Conservation (phyloP, 1,140 invertebrate genomes). For the Leptoteleia sp. region DNA sequence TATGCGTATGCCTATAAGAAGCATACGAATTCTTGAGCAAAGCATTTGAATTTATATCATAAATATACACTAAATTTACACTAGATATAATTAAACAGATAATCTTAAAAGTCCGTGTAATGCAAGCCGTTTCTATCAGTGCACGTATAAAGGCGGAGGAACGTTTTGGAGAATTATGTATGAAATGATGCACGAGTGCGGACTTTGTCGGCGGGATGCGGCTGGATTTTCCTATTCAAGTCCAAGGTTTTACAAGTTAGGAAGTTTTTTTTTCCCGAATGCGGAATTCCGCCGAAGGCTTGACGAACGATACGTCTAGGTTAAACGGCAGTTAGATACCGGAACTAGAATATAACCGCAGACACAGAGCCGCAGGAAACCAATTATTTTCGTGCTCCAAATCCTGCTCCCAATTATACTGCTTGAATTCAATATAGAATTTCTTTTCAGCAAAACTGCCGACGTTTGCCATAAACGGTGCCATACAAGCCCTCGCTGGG, state of each 20-base stretch:
- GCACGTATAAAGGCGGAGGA: no score
- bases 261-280: slow-evolving; percentile 25
- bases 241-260: slow-evolving; percentile 50
- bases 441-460: slow-evolving; percentile 61
- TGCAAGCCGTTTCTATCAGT: no score
- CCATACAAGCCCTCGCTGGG: slow-evolving; percentile 21
- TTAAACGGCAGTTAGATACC: slow-evolving; percentile 71
- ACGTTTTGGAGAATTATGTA: neutral
- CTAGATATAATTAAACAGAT: no score
- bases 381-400: slow-evolving; percentile 79
- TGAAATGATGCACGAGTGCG: slow-evolving; percentile 10
- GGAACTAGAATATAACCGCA: slow-evolving; percentile 65
- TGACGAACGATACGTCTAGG: slow-evolving; percentile 70
- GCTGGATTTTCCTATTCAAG: slow-evolving; percentile 17
- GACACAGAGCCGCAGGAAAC: slow-evolving; percentile 66
- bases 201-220: neutral
- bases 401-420: slow-evolving; percentile 76
- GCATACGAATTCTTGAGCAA: no score
- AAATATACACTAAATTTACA: no score
- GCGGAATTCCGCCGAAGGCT: slow-evolving; percentile 38
- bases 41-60: no score
- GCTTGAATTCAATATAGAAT: slow-evolving; percentile 62
- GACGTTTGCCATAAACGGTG: slow-evolving; percentile 56
- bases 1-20: no score
- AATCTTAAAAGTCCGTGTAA: no score